Percentiles rank a stretch among this genome's conserved stretches.
Conservation (phyloP, 2,113 vertebrate genomes). For the Cavia porcellus region DNA sequence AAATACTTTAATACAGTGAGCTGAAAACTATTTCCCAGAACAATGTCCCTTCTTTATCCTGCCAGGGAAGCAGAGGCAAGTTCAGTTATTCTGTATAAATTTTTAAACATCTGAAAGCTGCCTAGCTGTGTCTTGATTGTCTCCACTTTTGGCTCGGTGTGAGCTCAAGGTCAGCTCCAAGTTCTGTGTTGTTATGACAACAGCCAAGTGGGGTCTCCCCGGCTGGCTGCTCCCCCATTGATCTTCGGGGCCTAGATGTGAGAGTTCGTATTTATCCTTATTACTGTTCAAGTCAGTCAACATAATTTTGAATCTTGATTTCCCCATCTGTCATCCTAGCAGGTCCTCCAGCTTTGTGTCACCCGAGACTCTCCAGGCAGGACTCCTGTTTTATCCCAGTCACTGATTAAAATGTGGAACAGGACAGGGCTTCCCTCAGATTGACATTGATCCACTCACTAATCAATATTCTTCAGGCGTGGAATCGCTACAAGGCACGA, state of each 20-base stretch:
- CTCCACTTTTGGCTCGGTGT: background rate
- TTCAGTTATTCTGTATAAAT: background rate
- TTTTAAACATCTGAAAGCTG: background rate
- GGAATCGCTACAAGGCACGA: constrained; percentile 42
- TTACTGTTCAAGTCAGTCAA: constrained; percentile 66
- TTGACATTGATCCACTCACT: constrained; percentile 61
- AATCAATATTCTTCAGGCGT: constrained; percentile 60
- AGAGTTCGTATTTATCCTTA: constrained; percentile 70
- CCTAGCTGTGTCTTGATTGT: background rate
- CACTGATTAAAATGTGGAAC: constrained; percentile 77
- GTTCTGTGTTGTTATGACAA: background rate
- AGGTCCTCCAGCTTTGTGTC: constrained; percentile 64
- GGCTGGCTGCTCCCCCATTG: background rate
- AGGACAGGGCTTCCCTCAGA: constrained; percentile 69
- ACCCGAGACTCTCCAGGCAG: constrained; percentile 52
- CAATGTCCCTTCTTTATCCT: background rate
- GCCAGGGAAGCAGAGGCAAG: background rate
- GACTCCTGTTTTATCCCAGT: constrained; percentile 66
- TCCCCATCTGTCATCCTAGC: constrained; percentile 74
- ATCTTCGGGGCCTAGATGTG: constrained; percentile 21
- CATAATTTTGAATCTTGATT: constrained; percentile 73
- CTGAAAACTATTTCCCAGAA: constrained; percentile 30
- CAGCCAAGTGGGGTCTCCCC: background rate
- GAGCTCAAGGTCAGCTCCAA: background rate
- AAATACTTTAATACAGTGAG: background rate